Conservation (phyloP, 1,140 invertebrate species). For the Kradibia gibbosae region DNA sequence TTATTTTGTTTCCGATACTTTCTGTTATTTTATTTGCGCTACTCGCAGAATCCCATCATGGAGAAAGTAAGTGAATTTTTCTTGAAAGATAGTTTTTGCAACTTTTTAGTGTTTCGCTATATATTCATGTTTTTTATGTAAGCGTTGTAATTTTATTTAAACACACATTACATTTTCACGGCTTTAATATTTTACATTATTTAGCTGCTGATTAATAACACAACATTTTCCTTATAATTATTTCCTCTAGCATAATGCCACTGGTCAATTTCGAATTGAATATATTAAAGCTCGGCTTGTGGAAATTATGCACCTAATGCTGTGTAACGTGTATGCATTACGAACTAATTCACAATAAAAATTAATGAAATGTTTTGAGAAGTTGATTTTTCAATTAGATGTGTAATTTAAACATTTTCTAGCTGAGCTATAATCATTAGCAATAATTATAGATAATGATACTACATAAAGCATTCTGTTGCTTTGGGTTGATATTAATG, state of each 20-base stretch:
- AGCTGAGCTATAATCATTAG: conserved; percentile 16
- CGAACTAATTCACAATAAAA: neutral
- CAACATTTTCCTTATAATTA: neutral
- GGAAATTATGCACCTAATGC: conserved; percentile 40
- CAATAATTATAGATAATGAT: neutral
- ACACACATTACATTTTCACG: neutral
- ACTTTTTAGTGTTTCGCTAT: conserved; percentile 40
- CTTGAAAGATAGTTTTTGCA: conserved; percentile 50
- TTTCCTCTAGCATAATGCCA: conserved; percentile 15
- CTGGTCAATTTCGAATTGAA: conserved; percentile 29
- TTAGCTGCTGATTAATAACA: conserved; percentile 26
- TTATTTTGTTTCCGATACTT: conserved; percentile 74
- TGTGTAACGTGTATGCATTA: neutral
- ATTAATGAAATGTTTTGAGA: neutral
- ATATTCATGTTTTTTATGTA: conserved; percentile 20
- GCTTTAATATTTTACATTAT: conserved; percentile 24
- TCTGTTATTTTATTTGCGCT: conserved; percentile 74
- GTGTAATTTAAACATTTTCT: conserved; percentile 6
- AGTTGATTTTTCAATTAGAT: conserved; percentile 18
- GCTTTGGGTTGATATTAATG: conserved; percentile 43
- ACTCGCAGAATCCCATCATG: conserved; percentile 74
- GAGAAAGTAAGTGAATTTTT: conserved; percentile 73
- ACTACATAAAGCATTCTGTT: neutral
- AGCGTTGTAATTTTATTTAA: conserved; percentile 31
- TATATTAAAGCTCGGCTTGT: conserved; percentile 26